Percentiles rank a stretch among this genome's conserved stretches.
Conservation (phyloP, 2,797 vertebrate genomes). For the Gorsachius magnificus region DNA sequence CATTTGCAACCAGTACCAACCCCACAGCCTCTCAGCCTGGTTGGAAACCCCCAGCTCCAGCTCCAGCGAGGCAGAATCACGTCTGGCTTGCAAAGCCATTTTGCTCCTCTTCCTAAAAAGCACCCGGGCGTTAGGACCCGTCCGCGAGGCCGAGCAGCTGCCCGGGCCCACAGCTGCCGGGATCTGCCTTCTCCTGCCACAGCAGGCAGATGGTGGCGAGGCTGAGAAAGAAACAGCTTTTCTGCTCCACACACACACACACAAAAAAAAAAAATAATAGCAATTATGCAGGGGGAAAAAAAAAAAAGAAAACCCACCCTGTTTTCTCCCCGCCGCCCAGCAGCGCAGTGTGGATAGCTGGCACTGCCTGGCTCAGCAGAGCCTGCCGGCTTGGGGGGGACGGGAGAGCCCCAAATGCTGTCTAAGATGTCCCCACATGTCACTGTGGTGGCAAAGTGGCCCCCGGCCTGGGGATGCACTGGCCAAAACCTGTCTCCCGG, state of each 20-base stretch:
- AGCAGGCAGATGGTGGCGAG: slow-evolving; percentile 38
- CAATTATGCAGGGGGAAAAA: background rate
- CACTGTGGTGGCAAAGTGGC: background rate
- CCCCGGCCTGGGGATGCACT: background rate
- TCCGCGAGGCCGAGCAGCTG: background rate
- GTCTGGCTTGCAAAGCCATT: background rate
- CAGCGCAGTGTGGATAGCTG: background rate
- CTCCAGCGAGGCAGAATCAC: background rate
- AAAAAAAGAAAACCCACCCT: background rate
- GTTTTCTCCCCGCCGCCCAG: background rate
- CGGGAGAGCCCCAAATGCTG: background rate
- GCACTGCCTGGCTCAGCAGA: slow-evolving; percentile 1
- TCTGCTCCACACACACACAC: background rate
- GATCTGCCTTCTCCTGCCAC: slow-evolving; percentile 8
- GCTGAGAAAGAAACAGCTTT: slow-evolving; percentile 24
- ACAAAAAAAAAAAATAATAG: background rate
- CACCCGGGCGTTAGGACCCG: background rate
- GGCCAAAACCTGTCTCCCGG: background rate
- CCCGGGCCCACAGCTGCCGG: background rate
- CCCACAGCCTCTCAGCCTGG: background rate
- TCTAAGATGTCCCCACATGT: background rate
- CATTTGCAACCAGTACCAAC: background rate
- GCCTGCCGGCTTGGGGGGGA: background rate
- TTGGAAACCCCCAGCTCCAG: background rate
- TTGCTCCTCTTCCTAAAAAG: background rate